Evolutionary conservation across 2,888 invertebrate species (phyloP), one percentile per base, ranked within the genome.

Genomic region (Stegana nigrithorax): DNA sequence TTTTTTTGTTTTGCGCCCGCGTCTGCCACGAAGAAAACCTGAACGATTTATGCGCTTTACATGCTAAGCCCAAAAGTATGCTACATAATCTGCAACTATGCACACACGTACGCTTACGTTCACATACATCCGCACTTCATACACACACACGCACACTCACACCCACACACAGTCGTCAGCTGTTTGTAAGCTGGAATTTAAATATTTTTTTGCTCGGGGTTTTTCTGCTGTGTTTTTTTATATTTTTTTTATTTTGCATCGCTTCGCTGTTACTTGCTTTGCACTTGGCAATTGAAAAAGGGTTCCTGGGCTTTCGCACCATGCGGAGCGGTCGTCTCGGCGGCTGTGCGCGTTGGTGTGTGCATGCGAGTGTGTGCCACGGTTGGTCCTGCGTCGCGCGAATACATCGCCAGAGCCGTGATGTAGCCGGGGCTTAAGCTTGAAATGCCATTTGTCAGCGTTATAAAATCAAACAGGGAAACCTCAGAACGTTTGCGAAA

Each of bases 381-480:
- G n/a, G n/a, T n/a, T n/a, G n/a, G n/a, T n/a, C n/a, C n/a, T n/a
- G n/a, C n/a, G n/a, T n/a, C n/a, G n/a, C n/a, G n/a, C n/a, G n/a
- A n/a, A n/a, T n/a, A n/a, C n/a, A n/a, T n/a, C n/a, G 14, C 36
- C 36, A 8, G 3, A 3, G 2, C 2, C 4, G 5, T 3, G 4
- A 39, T 2, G 14, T 8, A 8, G 39, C 69, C 66, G 44, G 60
- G 74, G 79, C 79, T 76, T 76, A 73, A 76, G 72, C 73, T 70
- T n/a, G 72, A 80, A 73, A 72, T 74, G 67, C 80, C 75, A 76
- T 76, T 76, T 76, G 80, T 76, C 75, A 77, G 81, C 77, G 76
- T 77, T 80, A 77, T 77, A 77, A 77, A 77, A 77, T 77, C 76
- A 77, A 80, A 79, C 81, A 77, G 69, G 59, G 36, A 72, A 80